A percentile compares a stretch with the other conserved stretches of the same genome.
phyloP scores from a whole-genome alignment of 2,113 vertebrate genomes.

The Larimichthys crocea region DNA sequence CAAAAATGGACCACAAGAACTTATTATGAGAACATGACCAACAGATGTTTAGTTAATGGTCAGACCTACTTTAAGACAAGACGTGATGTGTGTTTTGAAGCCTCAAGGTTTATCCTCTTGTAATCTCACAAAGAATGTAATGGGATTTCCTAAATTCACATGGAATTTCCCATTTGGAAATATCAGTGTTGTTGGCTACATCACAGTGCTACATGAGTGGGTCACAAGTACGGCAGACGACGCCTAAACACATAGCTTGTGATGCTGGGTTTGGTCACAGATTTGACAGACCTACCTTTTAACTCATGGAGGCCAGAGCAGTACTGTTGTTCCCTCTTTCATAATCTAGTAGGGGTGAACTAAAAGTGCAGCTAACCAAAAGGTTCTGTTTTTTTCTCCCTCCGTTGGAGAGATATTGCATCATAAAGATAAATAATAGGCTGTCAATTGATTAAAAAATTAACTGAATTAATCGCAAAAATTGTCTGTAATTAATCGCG shows the following conservation, averaged over 20 bases:
- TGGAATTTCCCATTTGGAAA: not conserved
- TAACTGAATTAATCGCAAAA: too few relatives aligned
- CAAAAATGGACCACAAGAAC: too few relatives aligned
- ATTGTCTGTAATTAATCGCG: too few relatives aligned
- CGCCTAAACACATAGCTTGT: not conserved
- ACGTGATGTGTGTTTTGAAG: constrained; percentile 4
- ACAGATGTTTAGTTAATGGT: too few relatives aligned
- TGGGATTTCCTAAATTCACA: not conserved
- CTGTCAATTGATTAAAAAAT: too few relatives aligned
- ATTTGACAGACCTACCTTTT: not conserved
- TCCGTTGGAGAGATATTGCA: not conserved
- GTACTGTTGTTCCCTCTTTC: not conserved
- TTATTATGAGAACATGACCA: too few relatives aligned
- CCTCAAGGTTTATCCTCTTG: not conserved
- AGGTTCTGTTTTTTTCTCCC: not conserved
- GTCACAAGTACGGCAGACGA: not conserved
- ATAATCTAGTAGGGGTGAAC: not conserved
- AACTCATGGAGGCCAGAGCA: not conserved
- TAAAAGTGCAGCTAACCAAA: not conserved
- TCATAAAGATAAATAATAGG: not conserved
- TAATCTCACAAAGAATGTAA: constrained; percentile 34
- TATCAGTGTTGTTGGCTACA: not conserved
- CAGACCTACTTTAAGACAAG: constrained; percentile 7
- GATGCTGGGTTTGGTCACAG: not conserved
- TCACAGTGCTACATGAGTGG: not conserved